These are phyloP conservation scores for Ylistrum balloti DNA, from an alignment of 1,140 invertebrate genomes.

Conservation along the genomic window DNA sequence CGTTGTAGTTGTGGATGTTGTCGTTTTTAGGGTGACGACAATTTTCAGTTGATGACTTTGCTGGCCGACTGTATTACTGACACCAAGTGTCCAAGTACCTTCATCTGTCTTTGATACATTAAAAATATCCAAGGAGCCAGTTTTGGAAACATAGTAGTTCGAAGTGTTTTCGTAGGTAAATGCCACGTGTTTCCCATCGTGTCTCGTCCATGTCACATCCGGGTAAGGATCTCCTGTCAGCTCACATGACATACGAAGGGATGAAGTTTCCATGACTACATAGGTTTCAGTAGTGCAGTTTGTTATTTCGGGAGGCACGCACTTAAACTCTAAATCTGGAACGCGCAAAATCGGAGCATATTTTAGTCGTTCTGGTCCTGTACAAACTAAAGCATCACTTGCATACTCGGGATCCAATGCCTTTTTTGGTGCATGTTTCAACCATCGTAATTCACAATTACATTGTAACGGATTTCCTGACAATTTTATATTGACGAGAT, in stretches of 20 bases:
- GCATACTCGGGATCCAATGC: neutral
- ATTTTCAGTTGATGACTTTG: neutral
- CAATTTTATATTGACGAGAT: neutral
- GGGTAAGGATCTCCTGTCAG: neutral
- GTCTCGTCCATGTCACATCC: neutral
- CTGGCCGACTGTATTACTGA: neutral
- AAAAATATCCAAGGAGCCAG: neutral
- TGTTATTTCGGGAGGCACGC: neutral
- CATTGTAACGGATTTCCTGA: neutral
- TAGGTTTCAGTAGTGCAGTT: neutral
- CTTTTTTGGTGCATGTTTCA: neutral
- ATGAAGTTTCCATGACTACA: neutral
- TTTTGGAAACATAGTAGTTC: conserved; percentile 1
- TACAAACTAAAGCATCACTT: neutral
- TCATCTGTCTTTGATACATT: neutral
- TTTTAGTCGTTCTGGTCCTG: neutral
- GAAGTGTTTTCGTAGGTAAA: conserved; percentile 17
- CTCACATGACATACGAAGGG: neutral
- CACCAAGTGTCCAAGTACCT: neutral
- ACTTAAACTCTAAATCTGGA: neutral
- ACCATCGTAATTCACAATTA: conserved; percentile 29
- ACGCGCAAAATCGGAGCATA: neutral
- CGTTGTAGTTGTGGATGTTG: neutral
- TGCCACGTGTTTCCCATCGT: neutral
- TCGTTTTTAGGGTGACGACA: neutral